phyloP scores from a whole-genome alignment of 2,797 vertebrate species.

The Clarias fuscus region DNA sequence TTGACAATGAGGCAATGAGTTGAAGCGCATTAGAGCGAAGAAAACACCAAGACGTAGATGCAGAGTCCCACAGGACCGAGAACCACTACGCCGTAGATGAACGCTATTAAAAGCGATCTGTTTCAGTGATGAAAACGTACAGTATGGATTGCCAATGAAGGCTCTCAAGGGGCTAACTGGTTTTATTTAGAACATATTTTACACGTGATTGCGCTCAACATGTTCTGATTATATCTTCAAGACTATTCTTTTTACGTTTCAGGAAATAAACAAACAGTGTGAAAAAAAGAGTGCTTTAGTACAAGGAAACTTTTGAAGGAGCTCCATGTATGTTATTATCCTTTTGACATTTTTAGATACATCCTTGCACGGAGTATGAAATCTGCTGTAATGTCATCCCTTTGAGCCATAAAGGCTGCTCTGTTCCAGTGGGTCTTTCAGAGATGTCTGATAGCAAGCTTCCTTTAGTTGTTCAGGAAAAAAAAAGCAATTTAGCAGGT shows the following conservation, averaged over 20 bases:
- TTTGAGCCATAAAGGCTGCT: slow-evolving; percentile 26
- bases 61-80: slow-evolving; percentile 25
- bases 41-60: not conserved
- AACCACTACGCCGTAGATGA: slow-evolving; percentile 28
- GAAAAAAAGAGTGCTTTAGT: not conserved
- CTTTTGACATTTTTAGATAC: slow-evolving; percentile 27
- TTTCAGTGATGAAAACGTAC: slow-evolving; percentile 25
- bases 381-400: slow-evolving; percentile 18
- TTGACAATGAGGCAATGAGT: slow-evolving; percentile 28
- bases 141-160: slow-evolving; percentile 38
- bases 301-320: not conserved
- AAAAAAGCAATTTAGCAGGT: slow-evolving; percentile 11
- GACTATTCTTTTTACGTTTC: not conserved
- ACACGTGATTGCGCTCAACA: not conserved
- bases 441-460: slow-evolving; percentile 25
- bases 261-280: not conserved
- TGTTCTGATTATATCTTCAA: not conserved
- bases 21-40: slow-evolving; percentile 28
- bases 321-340: slow-evolving; percentile 10
- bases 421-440: slow-evolving; percentile 1
- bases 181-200: slow-evolving; percentile 5
- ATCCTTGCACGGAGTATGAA: not conserved
- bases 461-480: not conserved
- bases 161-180: slow-evolving; percentile 12
- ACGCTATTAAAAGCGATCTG: slow-evolving; percentile 32